phyloP scores from a whole-genome alignment of 1,140 invertebrate genomes.

The Drosophila teissieri region DNA sequence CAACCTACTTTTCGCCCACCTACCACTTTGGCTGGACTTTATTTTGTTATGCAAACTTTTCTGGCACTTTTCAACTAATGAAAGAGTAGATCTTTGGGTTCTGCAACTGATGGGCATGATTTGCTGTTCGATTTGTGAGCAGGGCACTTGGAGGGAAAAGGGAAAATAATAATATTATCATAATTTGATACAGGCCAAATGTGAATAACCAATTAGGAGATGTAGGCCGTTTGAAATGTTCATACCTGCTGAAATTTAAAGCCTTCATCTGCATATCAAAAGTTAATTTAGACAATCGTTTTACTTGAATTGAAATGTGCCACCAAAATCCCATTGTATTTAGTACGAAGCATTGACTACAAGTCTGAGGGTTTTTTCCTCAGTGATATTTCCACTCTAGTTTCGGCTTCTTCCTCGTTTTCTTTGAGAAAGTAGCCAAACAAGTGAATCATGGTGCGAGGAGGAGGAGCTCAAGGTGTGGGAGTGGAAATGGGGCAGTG shows the following conservation, averaged over 20 bases:
- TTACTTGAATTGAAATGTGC: too few species aligned
- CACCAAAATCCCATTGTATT: too few species aligned
- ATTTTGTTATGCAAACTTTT: constrained; percentile 66
- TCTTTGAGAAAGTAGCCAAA: constrained; percentile 66
- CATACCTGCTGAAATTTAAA: too few species aligned
- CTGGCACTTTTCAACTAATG: constrained; percentile 43
- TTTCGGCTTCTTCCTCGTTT: constrained; percentile 22
- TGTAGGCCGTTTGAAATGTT: too few species aligned
- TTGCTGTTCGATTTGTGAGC: constrained; percentile 55
- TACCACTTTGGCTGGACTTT: constrained; percentile 8
- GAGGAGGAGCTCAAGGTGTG: constrained; percentile 4
- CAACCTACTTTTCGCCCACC: background rate
- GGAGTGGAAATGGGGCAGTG: background rate
- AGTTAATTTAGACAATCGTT: too few species aligned
- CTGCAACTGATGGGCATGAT: constrained; percentile 64
- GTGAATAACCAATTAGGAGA: too few species aligned
- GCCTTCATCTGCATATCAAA: too few species aligned
- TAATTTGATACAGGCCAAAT: too few species aligned
- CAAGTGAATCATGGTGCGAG: constrained; percentile 52
- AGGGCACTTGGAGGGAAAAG: background rate
- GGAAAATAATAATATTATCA: background rate
- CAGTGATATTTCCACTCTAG: background rate
- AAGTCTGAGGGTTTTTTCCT: background rate
- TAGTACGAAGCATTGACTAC: too few species aligned
- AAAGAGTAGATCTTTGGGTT: constrained; percentile 19